Conservation (phyloP, 2,797 vertebrate genomes). For the Poeciliopsis paucimaculata region DNA sequence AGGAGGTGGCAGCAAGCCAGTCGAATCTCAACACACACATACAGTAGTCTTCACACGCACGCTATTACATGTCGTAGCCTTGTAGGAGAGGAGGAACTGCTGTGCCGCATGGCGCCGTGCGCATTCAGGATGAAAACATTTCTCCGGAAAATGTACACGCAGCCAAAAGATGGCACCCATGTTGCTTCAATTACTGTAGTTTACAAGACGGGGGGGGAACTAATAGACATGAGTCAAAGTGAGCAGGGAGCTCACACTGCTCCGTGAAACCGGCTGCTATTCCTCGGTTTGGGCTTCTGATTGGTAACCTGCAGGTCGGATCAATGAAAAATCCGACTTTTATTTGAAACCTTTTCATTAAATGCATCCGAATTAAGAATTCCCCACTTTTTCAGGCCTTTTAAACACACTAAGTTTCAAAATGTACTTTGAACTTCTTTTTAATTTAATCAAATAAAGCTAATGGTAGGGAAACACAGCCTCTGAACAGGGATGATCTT, state of each 20-base stretch:
- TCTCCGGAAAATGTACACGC: slow-evolving; percentile 41
- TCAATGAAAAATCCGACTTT: neutral
- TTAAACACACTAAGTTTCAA: neutral
- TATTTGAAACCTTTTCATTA: neutral
- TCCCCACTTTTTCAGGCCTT: neutral
- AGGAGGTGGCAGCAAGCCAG: slow-evolving; percentile 79
- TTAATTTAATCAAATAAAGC: neutral
- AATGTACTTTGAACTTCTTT: neutral
- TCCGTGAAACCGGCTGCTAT: neutral
- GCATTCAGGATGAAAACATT: slow-evolving; percentile 45
- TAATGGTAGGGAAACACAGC: neutral
- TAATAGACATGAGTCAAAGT: neutral
- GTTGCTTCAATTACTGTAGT: neutral
- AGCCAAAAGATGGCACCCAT: slow-evolving; percentile 58
- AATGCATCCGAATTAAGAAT: neutral
- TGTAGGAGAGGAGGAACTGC: slow-evolving; percentile 54
- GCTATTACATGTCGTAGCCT: slow-evolving; percentile 58
- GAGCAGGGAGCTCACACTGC: neutral
- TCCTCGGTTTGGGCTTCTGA: neutral
- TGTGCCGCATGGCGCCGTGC: slow-evolving; percentile 39
- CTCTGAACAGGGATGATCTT: neutral
- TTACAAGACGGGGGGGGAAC: slow-evolving; percentile 10
- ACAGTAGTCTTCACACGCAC: slow-evolving; percentile 11
- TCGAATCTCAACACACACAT: slow-evolving; percentile 63
- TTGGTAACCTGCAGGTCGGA: neutral